Base-by-base conservation (phyloP, 2,888 invertebrate genomes). In the Xestia sexstrigata region DNA sequence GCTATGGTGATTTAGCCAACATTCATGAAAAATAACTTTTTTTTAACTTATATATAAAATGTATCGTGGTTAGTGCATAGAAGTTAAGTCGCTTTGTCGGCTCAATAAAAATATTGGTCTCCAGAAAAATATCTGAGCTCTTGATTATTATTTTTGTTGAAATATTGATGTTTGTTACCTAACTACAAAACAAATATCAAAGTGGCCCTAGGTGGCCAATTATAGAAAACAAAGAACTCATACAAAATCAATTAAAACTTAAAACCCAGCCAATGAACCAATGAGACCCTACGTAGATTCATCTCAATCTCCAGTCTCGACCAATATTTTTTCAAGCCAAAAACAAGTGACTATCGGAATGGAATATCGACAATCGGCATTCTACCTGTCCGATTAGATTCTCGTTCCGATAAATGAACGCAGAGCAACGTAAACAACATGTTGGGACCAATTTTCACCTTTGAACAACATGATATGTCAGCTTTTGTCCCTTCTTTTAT, bases 361-460 rank as follows among this genome's bases (percentile, higher is more conserved):
- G 26, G 49, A 74, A 78, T 75, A 79, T 81, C 67, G 66, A 63
- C 70, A 71, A 42, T 68, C 62, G 26, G 65, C 80, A 73, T 65
- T 72, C 70, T 62, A 75, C 78, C 68, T 65, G 70, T 73, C 49
- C 65, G 81, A 87, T 85, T 66, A 79, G 81, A 82, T 82, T 70
- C 42, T 39, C 55, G 20, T 74, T 76, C 62, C 62, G 86, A 87
- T 86, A 79, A 78, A 62, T 45, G 62, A 55, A 70, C 81, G 75
- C 80, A 79, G 75, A 47, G 74, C 23, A 60, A 70, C 70, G 81
- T 81, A 84, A 87, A 87, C 79, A 86, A 77, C 13, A 26, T 68
- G 30, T 62, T 47, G 15, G 35, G 70, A 70, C 47, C 65, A 63
- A 80, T 88, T 82, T 79, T 78, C 77, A 87, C 85, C 77, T 79